Base-by-base conservation (phyloP, 1,140 invertebrate genomes). In the Hirudo medicinalis region DNA sequence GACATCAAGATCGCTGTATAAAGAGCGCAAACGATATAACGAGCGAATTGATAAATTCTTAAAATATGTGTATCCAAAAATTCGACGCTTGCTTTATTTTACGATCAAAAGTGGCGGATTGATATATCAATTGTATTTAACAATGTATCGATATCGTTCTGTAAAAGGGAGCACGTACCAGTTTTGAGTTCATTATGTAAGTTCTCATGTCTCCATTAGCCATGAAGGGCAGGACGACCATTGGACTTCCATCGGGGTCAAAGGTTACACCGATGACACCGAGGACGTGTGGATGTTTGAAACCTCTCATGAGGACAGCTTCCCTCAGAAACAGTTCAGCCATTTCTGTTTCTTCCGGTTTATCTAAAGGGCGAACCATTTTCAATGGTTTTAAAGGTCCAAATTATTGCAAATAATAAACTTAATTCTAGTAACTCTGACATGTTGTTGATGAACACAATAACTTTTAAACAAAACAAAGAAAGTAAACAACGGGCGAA, bases 261-360 rank as follows among this genome's bases (percentile, higher is more conserved):
- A 84, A 79, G 67, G 79, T 80, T 20, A 85, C 81, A 9, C 83
- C 84, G 27, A 83, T 81, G 27, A 85, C 75, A 6, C 77, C 76
- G 6, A 85, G 75, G 0, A 85, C 83, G 77, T 85, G 82, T 2
- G 72, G 67, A 72, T 85, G 83, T 54, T 82, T 76, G 75, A 85
- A 85, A 72, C 84, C 83, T 73, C 84, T 84, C 84, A 85, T 85
- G 70, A 83, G 80, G 15, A 84, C 71, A 0, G 82, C 84, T 76
- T 85, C 84, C 25, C 82, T 77, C 5, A 85, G 75, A 72, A 85
- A 85, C 36, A 78, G 76, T 54, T 82, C 77, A 17, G 80, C 74
- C 73, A 74, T 74, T 32, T 74, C 73, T 19, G 70, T 74, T 49
- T 74, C 73, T n/a, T 71, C 73, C 0, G 73, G 71, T 68, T 74